Evolutionary conservation across 2,888 invertebrate species (phyloP), one percentile per base, ranked within the genome.

Genomic region (Spicauda simplicius): DNA sequence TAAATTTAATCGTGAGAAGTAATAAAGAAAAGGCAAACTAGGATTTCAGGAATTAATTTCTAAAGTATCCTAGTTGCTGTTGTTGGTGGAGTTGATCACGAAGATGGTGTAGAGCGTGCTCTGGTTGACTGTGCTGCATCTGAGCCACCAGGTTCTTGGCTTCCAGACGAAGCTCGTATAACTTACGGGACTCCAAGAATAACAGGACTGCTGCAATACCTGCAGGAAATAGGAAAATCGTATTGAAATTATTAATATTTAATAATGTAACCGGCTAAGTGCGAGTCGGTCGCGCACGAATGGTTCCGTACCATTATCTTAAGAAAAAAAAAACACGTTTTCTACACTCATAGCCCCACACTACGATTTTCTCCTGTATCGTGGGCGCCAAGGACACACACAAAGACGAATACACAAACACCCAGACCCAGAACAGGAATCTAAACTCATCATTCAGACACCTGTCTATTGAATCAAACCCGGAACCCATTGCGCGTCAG

Each of bases 71-170:
- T 14, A 77, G 64, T 52, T 76, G 75, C 16, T 90, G 86, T 63
- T 92, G 91, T 65, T 90, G 89, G 61, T 92, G 91, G 69, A 93
- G 73, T 72, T 91, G 91, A 18, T 90, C 87, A 0, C 91, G 85
- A 50, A 91, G 77, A 68, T 92, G 91, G 52, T 92, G 90, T 69
- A 92, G 72, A 0, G 91, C 89, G 71, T 94, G 92, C 72, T 94
- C 93, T 0, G 94, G 93, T 77, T 95, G 95, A 71, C 96, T 95
- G 87, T 96, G 94, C 79, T 97, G 97, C 97, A 97, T 97, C 84
- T 97, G 97, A 91, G 96, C 97, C 3, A 97, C 97, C n/a, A 97
- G 93, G 89, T 97, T 97, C 80, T 96, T 96, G 53, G 97, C 97
- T 85, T 97, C 96, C 57, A 95, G 94, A 53, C 97, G 95, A 68